phyloP scores from a whole-genome alignment of 35 echinoderm and acorn worm species.

The Ptychodera flava region DNA sequence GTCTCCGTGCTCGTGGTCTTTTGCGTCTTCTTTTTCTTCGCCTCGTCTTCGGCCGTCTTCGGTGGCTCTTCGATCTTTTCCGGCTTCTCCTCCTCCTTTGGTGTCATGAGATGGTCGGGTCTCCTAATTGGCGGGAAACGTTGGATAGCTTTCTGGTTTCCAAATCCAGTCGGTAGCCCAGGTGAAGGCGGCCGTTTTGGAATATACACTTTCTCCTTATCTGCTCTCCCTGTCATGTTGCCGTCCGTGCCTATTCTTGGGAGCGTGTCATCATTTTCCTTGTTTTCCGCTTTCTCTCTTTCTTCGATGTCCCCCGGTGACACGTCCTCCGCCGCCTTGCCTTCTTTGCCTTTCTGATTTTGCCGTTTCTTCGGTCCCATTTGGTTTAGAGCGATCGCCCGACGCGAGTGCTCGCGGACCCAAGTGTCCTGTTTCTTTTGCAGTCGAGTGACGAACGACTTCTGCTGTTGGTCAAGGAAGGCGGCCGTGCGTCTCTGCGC shows the following conservation, averaged over 20 bases:
- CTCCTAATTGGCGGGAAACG: background rate
- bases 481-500: conserved; percentile 23
- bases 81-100: background rate
- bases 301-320: background rate
- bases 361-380: background rate
- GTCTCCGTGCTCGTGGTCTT: conserved; percentile 1
- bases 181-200: too few species aligned
- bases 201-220: background rate
- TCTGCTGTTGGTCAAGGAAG: conserved; percentile 52
- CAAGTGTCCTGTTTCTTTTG: conserved; percentile 46
- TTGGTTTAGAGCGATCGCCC: conserved; percentile 23
- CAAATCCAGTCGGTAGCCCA: too few species aligned
- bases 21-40: background rate
- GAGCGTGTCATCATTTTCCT: background rate
- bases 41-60: background rate
- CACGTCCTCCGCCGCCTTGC: background rate
- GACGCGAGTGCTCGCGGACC: conserved; percentile 44
- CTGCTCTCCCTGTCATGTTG: conserved; percentile 14
- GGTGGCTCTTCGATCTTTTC: conserved; percentile 5
- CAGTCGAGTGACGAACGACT: conserved; percentile 46
- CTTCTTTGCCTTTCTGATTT: background rate
- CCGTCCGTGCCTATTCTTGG: background rate
- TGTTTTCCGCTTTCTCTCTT: background rate
- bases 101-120: background rate
- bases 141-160: background rate